Percentiles rank a stretch among this genome's conserved stretches.
phyloP scores from a whole-genome alignment of 1,140 invertebrate species.

The Drosophila nigromelanica region DNA sequence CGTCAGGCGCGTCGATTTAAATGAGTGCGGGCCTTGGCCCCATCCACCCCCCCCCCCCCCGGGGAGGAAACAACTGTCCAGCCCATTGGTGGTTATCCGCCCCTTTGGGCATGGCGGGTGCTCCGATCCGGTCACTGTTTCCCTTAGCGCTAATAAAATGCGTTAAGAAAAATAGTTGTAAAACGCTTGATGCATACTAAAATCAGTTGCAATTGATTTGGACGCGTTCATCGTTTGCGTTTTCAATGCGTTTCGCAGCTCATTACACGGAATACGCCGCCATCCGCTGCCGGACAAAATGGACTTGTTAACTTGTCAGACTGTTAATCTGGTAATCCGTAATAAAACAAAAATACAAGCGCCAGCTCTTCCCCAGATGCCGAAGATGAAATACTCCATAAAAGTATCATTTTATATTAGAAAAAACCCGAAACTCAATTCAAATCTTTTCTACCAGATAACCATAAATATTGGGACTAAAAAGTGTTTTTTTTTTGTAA shows the following conservation, averaged over 20 bases:
- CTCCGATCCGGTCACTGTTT: conserved; percentile 36
- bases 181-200: conserved; percentile 80
- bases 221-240: conserved; percentile 27
- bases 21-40: conserved; percentile 62
- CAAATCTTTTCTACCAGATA: no score
- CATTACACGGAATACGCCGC: conserved; percentile 54
- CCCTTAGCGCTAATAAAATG: conserved; percentile 79
- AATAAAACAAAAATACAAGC: conserved; percentile 17
- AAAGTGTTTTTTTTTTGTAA: no score
- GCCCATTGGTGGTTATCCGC: conserved; percentile 38
- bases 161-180: conserved; percentile 82
- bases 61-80: background rate
- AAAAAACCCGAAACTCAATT: no score
- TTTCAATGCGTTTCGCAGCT: conserved; percentile 65
- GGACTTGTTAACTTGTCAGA: conserved; percentile 48
- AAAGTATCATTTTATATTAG: no score
- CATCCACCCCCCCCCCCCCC: background rate
- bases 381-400: background rate
- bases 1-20: conserved; percentile 74
- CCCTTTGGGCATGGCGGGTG: conserved; percentile 16
- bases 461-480: no score
- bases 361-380: background rate
- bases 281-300: conserved; percentile 18
- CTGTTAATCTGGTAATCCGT: conserved; percentile 31
- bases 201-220: conserved; percentile 75